Base-by-base conservation (phyloP, 2,888 invertebrate genomes). In the Stenodera caucasica region DNA sequence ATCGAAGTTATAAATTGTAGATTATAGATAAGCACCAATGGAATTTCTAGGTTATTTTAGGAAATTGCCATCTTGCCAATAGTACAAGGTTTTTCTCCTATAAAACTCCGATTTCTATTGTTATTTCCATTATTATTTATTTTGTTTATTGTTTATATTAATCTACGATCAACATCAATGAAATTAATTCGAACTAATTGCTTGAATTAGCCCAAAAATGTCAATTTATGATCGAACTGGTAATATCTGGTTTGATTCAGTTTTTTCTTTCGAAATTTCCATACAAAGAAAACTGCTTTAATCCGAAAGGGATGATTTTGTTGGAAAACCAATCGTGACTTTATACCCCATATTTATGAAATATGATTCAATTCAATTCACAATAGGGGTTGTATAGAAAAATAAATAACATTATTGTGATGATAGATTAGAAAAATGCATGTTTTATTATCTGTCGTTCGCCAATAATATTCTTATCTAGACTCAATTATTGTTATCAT, bases 11-110 rank as follows among this genome's bases (percentile, higher is more conserved):
- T 7, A 35, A 35, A 35, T 30, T 40, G 52, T 49, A 49, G 30
- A 56, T 53, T 60, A 53, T 57, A 52, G 56, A 53, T 60, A 60
- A 57, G 56, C 55, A 45, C 49, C 23, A 26, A 52, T 55, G 59
- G 49, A 53, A 37, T 50, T 60, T 52, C 53, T 60, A 52, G 56
- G 49, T 50, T 53, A 53, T 60, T 56, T 35, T 56, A 23, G 56
- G 56, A 56, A 53, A 53, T 45, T 45, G 45, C 45, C n/a, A 45
- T 45, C 45, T 45, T 45, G 45, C 45, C 45, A 45, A 45, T 45
- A 18, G 23, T 9, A 45, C 45, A 45, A 21, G 45, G 23, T 6
- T 45, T 21, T 23, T 4, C n/a, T 18, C 2, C 40, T 37, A 2
- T 15, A 5, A 30, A 30, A 30, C 8, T 30, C 26, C 26, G 5